Evolutionary conservation across 1,140 invertebrate genomes (phyloP), one percentile per base, ranked within the genome.

Genomic region (Drosophila guanche): DNA sequence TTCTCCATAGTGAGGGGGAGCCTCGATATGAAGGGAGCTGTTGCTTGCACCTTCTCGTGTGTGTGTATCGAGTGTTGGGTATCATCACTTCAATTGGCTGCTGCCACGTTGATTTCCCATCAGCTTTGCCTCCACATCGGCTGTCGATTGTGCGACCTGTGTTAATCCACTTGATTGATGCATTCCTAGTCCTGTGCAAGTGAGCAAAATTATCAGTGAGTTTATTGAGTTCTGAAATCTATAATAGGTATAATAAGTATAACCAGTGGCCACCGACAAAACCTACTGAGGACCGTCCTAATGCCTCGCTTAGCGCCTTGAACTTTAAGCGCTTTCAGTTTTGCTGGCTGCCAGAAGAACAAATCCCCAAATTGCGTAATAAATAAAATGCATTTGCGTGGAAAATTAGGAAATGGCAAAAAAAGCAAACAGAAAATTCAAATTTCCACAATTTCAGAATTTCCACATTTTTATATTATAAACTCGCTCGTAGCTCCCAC

Each of bases 301-400:
- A 70, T 70, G 67, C 40, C 66, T 40, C 66, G 54, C 59, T 70
- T 70, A 70, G 40, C 63, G 65, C 66, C 57, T 47, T 29, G 20
- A 40, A 70, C 53, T 59, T 37, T 70, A 70, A 59, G 54, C 46
- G 47, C 66, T 70, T 50, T 70, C 41, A 70, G n/a, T n/a, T n/a
- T n/a, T n/a, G n/a, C n/a, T 70, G 67, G 52, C 16, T 50, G 66
- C 46, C 66, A 51, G 46, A 43, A 57, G 66, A 42, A 48, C 76
- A 81, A 80, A 67, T 80, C 62, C 62, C 76, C 52, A 79, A 69
- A 79, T 69, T 63, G 75, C 67, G 57, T 85, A 83, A 85, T 84
- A 84, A 85, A 84, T 85, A 79, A 84, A 79, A 84, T 80, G 76
- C 79, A 85, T 68, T 66, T 84, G 80, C 43, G 65, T 79, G 80